phyloP scores from a whole-genome alignment of 2,113 vertebrate species.

The Microcebus jonahi region DNA sequence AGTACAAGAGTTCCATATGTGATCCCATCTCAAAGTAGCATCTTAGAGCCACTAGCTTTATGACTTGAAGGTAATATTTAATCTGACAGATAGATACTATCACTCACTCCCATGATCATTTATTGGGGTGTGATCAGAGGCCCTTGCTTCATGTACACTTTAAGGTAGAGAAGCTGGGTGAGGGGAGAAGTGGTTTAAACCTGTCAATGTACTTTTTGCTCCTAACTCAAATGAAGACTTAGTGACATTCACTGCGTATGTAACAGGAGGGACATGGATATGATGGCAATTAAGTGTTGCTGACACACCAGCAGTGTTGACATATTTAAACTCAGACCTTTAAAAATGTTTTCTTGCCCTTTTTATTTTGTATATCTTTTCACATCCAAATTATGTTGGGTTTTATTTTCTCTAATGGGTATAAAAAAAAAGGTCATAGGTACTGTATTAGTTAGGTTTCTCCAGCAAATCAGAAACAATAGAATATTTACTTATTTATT shows the following conservation, averaged over 20 bases:
- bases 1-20: background rate
- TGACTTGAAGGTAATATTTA: background rate
- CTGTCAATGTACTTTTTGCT: background rate
- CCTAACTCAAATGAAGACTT: background rate
- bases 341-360: background rate
- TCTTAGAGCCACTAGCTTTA: background rate
- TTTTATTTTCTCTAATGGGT: background rate
- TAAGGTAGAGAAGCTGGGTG: background rate
- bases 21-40: background rate
- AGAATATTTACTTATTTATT: background rate
- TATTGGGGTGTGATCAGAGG: rapidly evolving
- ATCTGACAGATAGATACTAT: background rate
- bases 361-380: background rate
- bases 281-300: background rate
- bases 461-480: background rate
- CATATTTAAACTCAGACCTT: background rate
- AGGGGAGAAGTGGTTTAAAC: background rate
- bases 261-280: too few relatives aligned
- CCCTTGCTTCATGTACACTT: background rate
- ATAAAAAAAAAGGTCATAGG: background rate
- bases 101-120: background rate
- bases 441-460: background rate
- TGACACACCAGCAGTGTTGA: background rate
- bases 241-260: background rate
- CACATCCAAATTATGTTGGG: background rate